Base-by-base conservation (phyloP, 1,140 invertebrate species). In the Pseudomyrmex dendroicus region DNA sequence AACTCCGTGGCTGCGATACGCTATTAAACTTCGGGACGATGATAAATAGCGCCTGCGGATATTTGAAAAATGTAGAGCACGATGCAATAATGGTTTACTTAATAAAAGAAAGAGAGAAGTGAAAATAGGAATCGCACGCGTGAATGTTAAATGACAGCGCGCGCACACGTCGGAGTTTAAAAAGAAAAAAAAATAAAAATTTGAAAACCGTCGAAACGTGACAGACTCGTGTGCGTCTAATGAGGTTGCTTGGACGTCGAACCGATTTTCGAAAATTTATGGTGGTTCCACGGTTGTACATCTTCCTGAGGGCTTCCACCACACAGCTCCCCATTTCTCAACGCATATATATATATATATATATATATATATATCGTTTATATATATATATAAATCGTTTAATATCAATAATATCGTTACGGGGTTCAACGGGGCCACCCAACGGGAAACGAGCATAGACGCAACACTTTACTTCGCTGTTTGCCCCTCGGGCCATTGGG, bases 351-450 rank as follows among this genome's bases (percentile, higher is more conserved):
- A 80, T 80, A 80, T 70, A 80, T 72, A 80, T 80, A 80, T 70
- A 80, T 72, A 80, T 80, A 80, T 70, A 80, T 72, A 80, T 80
- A 80, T 70, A 80, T n/a, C n/a, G n/a, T n/a, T n/a, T n/a, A n/a
- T n/a, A 35, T 46, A 4, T 15, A 1, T 72, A 80, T 80, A 80
- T 70, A 80, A 80, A 80, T 72, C 59, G 57, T 73, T 74, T 82
- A 82, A 59, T 73, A 82, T 82, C 78, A 63, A 74, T 73, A 82
- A 82, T 62, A 62, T 73, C 17, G 78, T 82, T 82, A 63, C 70
- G 61, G 10, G 35, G 61, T 74, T 73, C 48, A 22, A 63, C 10
- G 76, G 17, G 20, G 5, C 35, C 63, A 46, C 9, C 22, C 22
- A 20, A 35, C 35, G 35, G n/a, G n/a, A 12, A 44, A 10, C 22